Evolutionary conservation across 2,797 vertebrate genomes (phyloP).

Genomic region (Spinus pinus): DNA sequence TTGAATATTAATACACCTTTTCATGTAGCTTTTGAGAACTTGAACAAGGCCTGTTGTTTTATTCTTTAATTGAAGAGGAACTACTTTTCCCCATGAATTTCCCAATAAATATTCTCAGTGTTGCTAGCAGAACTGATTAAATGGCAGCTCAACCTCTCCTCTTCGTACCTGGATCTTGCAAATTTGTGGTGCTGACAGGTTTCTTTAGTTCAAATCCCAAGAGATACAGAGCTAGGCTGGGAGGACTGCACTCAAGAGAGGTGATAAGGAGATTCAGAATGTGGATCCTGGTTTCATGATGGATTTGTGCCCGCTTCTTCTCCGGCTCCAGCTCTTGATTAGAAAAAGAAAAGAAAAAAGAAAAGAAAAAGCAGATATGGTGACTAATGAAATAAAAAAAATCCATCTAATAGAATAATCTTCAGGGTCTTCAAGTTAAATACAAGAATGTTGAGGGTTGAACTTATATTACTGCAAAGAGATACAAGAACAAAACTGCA

Average conservation of each 20-base stretch:
- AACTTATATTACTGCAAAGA: background rate
- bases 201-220: conserved; percentile 96
- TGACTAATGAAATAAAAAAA: background rate
- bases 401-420: background rate
- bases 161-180: conserved; percentile 91
- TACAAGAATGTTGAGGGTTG: background rate
- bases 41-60: background rate
- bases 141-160: background rate
- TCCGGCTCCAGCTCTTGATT: conserved; percentile 83
- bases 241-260: conserved; percentile 91
- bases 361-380: background rate
- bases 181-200: conserved; percentile 91
- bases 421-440: background rate
- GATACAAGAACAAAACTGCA: background rate
- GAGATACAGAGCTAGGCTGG: conserved; percentile 92
- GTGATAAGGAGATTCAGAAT: conserved; percentile 96
- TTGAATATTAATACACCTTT: background rate
- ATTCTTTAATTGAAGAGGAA: background rate
- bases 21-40: background rate
- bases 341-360: background rate
- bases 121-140: background rate
- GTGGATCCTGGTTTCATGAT: conserved; percentile 93
- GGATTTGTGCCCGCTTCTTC: conserved; percentile 82
- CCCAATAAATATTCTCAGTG: background rate
- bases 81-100: background rate